Evolutionary conservation across 1,140 invertebrate species (phyloP), one percentile per base, ranked within the genome.

Genomic region (Liolophura sinensis): DNA sequence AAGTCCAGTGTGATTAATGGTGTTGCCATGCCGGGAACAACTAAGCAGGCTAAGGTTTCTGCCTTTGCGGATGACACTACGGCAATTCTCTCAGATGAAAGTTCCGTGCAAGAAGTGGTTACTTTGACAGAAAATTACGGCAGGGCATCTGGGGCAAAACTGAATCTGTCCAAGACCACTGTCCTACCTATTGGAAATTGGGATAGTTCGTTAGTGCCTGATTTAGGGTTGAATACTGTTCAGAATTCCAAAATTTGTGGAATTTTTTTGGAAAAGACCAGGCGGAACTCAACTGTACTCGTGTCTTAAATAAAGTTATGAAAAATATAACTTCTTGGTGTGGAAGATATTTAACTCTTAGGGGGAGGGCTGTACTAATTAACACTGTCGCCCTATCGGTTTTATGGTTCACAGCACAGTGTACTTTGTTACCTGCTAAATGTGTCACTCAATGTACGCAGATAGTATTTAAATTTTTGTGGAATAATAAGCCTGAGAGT

Each of bases 61-160:
- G 20, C 25, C 16, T 63, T 25, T 52, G 61, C 61, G 1, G 61
- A 63, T 40, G 61, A 63, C 25, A 63, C 48, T 6, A 63, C 31
- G 5, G 18, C 52, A 7, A 25, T n/a, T 54, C 25, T 63, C 7
- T 22, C 48, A 7, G 16, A 27, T 5, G 15, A 27, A 4, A 27
- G 52, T 52, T 63, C 61, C 1, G 48, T 63, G 15, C 12, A 55
- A 11, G 50, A 54, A 52, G 20, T 50, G 3, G 50, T 63, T 7
- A 54, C 56, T 49, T 14, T 52, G 50, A 6, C 25, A 24, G 25
- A 50, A 20, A n/a, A 49, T 5, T 63, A 25, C 18, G 24, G 48
- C 25, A 63, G 52, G 27, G 61, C 61, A 1, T 25, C 47, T 24
- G 61, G 48, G 20, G 47, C 61, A 15, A 63, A 63, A 54, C 48